These are phyloP conservation scores for Leptinotarsa haldemani DNA, from an alignment of 2,888 invertebrate species.

Conservation along the genomic window DNA sequence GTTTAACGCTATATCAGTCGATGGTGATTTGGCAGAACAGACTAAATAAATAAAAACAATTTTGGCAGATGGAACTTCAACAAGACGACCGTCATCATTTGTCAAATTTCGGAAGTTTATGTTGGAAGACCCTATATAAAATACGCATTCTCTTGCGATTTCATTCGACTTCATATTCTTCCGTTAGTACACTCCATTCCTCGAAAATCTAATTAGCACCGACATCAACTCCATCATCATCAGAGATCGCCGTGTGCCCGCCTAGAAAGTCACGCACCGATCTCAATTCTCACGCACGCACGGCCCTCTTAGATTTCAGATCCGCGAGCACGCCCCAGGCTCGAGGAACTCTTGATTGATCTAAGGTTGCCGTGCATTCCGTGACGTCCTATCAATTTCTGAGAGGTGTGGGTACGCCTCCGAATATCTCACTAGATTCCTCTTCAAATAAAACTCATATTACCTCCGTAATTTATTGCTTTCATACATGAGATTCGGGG, in stretches of 20 bases:
- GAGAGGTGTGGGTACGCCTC: conserved; percentile 45
- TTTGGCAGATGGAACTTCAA: too few species aligned
- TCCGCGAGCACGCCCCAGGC: conserved; percentile 23
- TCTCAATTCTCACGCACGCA: conserved; percentile 27
- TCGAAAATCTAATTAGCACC: not conserved
- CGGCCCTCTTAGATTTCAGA: conserved; percentile 6
- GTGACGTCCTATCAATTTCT: conserved; percentile 43
- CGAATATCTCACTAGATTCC: conserved; percentile 33
- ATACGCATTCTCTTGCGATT: too few species aligned
- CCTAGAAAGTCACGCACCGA: conserved; percentile 8
- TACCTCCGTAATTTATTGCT: conserved; percentile 57
- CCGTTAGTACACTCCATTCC: not conserved
- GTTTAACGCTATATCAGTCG: too few species aligned
- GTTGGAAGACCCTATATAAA: too few species aligned
- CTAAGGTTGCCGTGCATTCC: conserved; percentile 34
- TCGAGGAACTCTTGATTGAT: conserved; percentile 30
- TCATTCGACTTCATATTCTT: not conserved
- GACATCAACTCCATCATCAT: conserved; percentile 11
- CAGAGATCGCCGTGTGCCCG: conserved; percentile 14
- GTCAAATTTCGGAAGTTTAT: too few species aligned
- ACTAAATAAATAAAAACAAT: too few species aligned
- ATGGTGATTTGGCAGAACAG: too few species aligned
- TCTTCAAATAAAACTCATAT: conserved; percentile 59
- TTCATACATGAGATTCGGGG: conserved; percentile 53
- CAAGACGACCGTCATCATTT: too few species aligned